Conservation (phyloP, 37 sponge, comb jelly and placozoan genomes). For the Mnemiopsis leidyi region DNA sequence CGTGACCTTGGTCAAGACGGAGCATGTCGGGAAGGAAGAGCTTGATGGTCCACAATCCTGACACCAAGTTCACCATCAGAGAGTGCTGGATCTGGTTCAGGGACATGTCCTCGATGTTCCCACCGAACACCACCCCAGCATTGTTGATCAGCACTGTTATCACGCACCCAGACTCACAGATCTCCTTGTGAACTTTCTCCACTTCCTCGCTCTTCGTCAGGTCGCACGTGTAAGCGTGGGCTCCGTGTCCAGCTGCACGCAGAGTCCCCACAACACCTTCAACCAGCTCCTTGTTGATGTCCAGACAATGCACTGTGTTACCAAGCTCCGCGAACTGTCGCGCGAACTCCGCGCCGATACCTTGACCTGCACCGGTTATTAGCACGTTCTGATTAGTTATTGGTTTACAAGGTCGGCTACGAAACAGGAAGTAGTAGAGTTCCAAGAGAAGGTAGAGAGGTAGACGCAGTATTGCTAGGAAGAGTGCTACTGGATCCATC, state of each 20-base stretch:
- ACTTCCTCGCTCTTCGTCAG: constrained; percentile 46
- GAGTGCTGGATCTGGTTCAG: not conserved
- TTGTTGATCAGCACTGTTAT: constrained; percentile 52
- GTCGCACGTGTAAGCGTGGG: constrained; percentile 61
- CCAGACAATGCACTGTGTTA: constrained; percentile 59
- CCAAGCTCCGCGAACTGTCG: constrained; percentile 29
- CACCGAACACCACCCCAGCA: constrained; percentile 27
- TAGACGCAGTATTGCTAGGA: not conserved
- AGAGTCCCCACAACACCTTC: not conserved
- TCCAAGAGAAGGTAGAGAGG: constrained; percentile 14
- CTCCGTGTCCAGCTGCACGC: not conserved
- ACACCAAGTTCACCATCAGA: not conserved
- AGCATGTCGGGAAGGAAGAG: constrained; percentile 47
- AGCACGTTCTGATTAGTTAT: not conserved
- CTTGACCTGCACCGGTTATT: constrained; percentile 42
- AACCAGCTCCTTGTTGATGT: not conserved
- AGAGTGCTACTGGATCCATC: not conserved
- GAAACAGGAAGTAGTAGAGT: constrained; percentile 33
- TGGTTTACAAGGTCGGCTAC: constrained; percentile 8
- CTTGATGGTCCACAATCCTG: constrained; percentile 27
- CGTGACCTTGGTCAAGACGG: not conserved
- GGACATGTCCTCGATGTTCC: not conserved
- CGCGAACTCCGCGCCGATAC: constrained; percentile 32
- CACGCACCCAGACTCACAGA: not conserved
- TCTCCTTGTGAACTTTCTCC: not conserved